Percentiles rank a stretch among this genome's conserved stretches.
Conservation (phyloP, 2,113 vertebrate species). For the Atlantisia rogersi region DNA sequence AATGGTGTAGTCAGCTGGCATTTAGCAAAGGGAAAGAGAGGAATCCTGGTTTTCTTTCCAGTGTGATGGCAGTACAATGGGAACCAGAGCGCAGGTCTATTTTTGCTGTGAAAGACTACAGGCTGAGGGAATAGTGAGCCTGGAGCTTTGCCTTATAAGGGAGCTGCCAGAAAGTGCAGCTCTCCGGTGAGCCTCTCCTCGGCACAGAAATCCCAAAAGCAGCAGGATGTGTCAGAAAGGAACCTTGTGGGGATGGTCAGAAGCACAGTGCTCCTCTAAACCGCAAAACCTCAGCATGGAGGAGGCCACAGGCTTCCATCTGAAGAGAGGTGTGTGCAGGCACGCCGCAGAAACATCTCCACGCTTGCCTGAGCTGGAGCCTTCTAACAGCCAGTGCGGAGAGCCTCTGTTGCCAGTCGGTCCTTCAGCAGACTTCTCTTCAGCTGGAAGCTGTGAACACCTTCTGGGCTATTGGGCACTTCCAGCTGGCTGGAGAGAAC, state of each 20-base stretch:
- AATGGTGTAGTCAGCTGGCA: neutral
- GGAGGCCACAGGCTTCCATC: neutral
- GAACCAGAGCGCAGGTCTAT: neutral
- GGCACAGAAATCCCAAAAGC: neutral
- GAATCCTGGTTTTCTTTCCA: neutral
- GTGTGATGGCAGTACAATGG: neutral
- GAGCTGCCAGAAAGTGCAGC: neutral
- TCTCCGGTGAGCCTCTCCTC: neutral
- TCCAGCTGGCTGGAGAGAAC: neutral
- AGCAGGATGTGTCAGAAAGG: neutral
- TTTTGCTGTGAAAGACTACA: neutral
- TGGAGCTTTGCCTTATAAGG: slow-evolving; percentile 49
- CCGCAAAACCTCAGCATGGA: neutral
- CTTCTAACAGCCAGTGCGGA: neutral
- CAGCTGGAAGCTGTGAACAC: neutral
- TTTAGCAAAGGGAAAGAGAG: neutral
- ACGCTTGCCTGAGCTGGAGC: neutral
- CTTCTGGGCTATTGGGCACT: neutral
- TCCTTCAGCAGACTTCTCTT: neutral
- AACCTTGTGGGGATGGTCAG: neutral
- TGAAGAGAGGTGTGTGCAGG: neutral
- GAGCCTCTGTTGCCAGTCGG: neutral
- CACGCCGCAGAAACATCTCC: neutral
- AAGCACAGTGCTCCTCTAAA: neutral
- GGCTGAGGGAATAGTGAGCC: neutral